Evolutionary conservation across 1,140 invertebrate species (phyloP).

Genomic region (Caenorhabditis tropicalis): DNA sequence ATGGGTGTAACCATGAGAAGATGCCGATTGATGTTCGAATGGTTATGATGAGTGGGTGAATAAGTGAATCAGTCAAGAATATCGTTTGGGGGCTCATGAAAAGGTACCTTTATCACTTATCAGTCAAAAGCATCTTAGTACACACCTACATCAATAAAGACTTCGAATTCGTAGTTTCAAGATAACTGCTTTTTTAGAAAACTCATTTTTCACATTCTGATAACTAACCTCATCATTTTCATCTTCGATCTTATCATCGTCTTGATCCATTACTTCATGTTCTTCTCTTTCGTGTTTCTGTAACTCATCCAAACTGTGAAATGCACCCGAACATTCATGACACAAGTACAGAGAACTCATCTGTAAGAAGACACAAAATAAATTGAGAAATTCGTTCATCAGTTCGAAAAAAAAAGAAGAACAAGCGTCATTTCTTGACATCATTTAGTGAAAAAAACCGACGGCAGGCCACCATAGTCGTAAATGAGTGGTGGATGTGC

Average conservation of each 20-base stretch:
- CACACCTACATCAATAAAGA: no score
- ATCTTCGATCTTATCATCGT: background rate
- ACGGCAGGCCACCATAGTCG: conserved; percentile 1
- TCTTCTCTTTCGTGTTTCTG: conserved; percentile 24
- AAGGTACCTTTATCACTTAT: no score
- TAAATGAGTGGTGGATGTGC: conserved; percentile 40
- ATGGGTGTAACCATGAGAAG: conserved; percentile 34
- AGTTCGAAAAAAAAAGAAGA: background rate
- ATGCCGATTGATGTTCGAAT: background rate
- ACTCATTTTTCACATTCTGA: background rate
- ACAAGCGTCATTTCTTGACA: conserved; percentile 1
- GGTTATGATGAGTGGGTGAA: background rate
- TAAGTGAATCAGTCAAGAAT: background rate
- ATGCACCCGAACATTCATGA: conserved; percentile 35
- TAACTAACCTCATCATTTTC: conserved; percentile 1
- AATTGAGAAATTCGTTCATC: background rate
- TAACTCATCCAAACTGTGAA: conserved; percentile 26
- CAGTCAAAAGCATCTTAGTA: no score
- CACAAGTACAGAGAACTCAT: conserved; percentile 41
- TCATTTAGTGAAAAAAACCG: conserved; percentile 14
- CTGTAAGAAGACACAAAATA: background rate
- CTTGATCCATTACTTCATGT: background rate
- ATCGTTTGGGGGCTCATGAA: background rate
- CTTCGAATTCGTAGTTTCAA: no score
- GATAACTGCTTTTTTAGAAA: no score